Percentiles rank a stretch among this genome's conserved stretches.
Conservation (phyloP, 2,888 invertebrate species). For the Drosophila phalerata region DNA sequence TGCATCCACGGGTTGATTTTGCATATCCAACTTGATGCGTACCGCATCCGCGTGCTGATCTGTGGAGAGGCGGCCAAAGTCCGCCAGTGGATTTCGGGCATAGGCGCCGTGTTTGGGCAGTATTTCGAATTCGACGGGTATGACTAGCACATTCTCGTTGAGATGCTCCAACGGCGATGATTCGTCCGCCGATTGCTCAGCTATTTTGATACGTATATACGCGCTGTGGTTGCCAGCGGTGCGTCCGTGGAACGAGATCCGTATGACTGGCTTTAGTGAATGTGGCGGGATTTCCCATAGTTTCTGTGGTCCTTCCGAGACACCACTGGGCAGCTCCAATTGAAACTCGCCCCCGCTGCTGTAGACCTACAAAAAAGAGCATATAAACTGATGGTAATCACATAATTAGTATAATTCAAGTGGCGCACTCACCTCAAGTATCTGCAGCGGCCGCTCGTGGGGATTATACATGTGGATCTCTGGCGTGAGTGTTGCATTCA, state of each 20-base stretch:
- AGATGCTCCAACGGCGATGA: slow-evolving; percentile 43
- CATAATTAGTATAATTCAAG: neutral
- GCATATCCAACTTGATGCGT: slow-evolving; percentile 85
- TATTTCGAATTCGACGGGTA: slow-evolving; percentile 94
- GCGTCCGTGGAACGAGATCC: slow-evolving; percentile 92
- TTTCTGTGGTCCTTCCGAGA: slow-evolving; percentile 91
- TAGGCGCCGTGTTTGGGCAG: slow-evolving; percentile 90
- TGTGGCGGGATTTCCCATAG: slow-evolving; percentile 97
- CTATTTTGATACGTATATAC: slow-evolving; percentile 89
- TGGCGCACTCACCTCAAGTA: slow-evolving; percentile 88
- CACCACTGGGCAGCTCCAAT: slow-evolving; percentile 92
- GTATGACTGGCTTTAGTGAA: slow-evolving; percentile 94
- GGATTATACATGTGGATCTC: slow-evolving; percentile 98
- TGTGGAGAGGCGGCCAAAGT: slow-evolving; percentile 92
- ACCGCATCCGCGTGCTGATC: slow-evolving; percentile 85
- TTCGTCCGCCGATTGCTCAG: slow-evolving; percentile 58
- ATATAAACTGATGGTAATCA: no score
- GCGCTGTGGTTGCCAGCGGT: slow-evolving; percentile 93
- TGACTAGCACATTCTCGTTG: slow-evolving; percentile 87
- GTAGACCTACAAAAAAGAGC: slow-evolving; percentile 87
- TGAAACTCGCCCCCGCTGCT: slow-evolving; percentile 96
- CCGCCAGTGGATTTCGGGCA: slow-evolving; percentile 91
- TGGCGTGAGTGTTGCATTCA: slow-evolving; percentile 95
- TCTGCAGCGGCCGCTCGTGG: slow-evolving; percentile 93
- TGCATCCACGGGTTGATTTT: slow-evolving; percentile 56